Evolutionary conservation across 2,113 vertebrate genomes (phyloP), one percentile per base, ranked within the genome.

Genomic region (Nerophis lumbriciformis): DNA sequence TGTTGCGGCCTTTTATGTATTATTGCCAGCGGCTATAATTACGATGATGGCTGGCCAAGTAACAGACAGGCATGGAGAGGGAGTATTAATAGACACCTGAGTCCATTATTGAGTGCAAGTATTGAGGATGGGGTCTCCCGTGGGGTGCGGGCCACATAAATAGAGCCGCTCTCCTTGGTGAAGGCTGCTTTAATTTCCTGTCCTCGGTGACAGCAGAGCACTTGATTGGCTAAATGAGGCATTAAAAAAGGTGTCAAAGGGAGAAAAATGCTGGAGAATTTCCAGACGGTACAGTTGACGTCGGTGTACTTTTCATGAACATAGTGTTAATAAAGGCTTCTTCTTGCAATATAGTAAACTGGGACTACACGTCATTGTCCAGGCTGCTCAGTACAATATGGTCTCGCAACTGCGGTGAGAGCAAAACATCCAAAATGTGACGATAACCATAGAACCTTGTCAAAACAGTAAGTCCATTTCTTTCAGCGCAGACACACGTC

Each of bases 51-150:
- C 60, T 56, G 71, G 68, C 68, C 38, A 54, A 77, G 73, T 69
- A 72, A 78, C 75, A 76, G 59, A 57, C 53, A 62, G 65, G 73
- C 72, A 68, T 66, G 77, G 58, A 62, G 62, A 19, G 64, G 48
- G 61, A 62, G 61, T 83, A 81, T 66, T 83, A 87, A 88, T 88
- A 88, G 87, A 73, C 81, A 77, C 63, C 67, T 71, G 70, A 80
- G 79, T 81, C 79, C 77, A 85, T 87, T 89, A 87, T 83, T 83
- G 73, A 84, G 80, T 71, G 71, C 75, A 82, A 79, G 84, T 78
- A 87, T 86, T 71, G 78, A 73, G 80, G 68, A 86, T 82, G 80
- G 75, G 81, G 65, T 81, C 59, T 83, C 80, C 72, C 81, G 37
- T 37, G 79, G 68, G 28, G 77, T 69, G 75, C 85, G 83, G 81